A percentile compares a stretch with the other conserved stretches of the same genome.
Evolutionary conservation across 2,888 invertebrate species (phyloP).

Genomic region (Protophormia terraenovae): DNA sequence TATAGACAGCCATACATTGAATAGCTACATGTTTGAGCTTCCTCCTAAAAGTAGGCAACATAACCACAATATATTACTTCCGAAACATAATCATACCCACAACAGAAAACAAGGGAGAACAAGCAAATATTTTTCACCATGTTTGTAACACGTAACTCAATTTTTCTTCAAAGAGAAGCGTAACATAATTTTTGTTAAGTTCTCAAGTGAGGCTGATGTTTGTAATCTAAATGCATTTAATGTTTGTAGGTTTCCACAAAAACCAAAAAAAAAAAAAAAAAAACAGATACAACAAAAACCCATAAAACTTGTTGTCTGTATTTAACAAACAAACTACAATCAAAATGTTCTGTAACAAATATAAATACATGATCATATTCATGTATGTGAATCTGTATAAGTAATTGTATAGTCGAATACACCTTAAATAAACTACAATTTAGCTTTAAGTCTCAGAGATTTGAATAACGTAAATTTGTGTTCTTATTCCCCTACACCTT

Average conservation of each 20-base stretch:
- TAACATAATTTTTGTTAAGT: no score
- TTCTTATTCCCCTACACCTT: not conserved
- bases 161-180: no score
- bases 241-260: constrained; percentile 25
- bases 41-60: constrained; percentile 44
- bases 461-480: not conserved
- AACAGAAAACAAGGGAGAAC: no score
- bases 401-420: no score
- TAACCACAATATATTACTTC: constrained; percentile 42
- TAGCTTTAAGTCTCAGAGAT: not conserved
- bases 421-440: no score
- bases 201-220: not conserved
- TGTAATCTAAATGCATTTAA: not conserved
- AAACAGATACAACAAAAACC: no score
- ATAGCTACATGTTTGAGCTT: not conserved
- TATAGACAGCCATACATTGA: not conserved
- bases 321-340: constrained; percentile 37
- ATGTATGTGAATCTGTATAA: no score
- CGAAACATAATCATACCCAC: not conserved
- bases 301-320: constrained; percentile 53
- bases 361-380: no score
- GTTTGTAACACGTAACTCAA: no score
- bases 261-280: constrained; percentile 30
- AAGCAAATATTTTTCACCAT: no score
- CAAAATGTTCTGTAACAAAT: constrained; percentile 8